Evolutionary conservation across 2,797 vertebrate genomes (phyloP), one percentile per base, ranked within the genome.

Genomic region (Dendrocincla tyrannina): DNA sequence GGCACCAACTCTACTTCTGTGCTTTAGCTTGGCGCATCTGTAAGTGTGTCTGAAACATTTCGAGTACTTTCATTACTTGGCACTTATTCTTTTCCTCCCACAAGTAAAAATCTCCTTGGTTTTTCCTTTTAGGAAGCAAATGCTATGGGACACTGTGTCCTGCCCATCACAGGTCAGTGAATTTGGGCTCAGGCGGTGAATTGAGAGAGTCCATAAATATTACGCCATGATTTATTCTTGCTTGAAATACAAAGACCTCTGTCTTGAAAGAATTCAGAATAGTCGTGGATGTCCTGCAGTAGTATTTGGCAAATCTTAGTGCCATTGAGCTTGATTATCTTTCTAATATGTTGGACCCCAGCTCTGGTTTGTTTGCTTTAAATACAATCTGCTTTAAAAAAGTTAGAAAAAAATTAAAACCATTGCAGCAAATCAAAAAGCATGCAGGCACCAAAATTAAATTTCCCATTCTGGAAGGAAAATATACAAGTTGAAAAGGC

Each of bases 401-500:
- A 52, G 23, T 20, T 30, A 59, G 53, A 47, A 52, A 22, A 32
- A 53, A 53, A 8, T 5, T 8, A 2, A 59, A 66, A 42, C 2
- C 0, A 0, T 28, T 69, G 32, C 47, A 84, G 60, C 55, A 86
- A 95, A 92, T 94, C 73, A 73, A 81, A 95, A 96, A 81, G 37
- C 37, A 52, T 32, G 32, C 28, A 76, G 55, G 76, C 77, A 84
- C 58, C 93, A 93, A 94, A 95, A 94, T 85, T 67, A 86, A n/a
- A 91, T 91, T 95, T 92, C 76, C 82, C 67, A 66, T 95, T 93
- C 83, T 67, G 52, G 56, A 79, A 82, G 56, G 69, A 92, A 90
- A 89, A 95, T 93, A 90, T 63, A 88, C 77, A 93, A 96, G 77
- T 58, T 85, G 83, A 92, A 93, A 91, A 95, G 95, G 95, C 95